Evolutionary conservation across 2,113 vertebrate species (phyloP), one percentile per base, ranked within the genome.

Genomic region (Tichodroma muraria): DNA sequence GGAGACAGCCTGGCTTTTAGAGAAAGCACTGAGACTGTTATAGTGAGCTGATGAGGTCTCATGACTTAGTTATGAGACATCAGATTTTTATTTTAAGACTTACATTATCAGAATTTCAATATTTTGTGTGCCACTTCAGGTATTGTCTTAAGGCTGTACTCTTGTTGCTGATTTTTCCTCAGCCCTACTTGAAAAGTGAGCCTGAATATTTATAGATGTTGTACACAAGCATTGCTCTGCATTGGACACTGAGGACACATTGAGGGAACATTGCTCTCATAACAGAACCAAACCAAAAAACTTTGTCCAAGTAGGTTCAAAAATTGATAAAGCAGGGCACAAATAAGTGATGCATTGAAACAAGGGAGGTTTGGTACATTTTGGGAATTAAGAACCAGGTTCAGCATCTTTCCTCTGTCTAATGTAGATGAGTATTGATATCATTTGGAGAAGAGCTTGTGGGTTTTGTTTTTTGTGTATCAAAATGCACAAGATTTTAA

Each of bases 11-110:
- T 68, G 64, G 85, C 76, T 95, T 86, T 84, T 69, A 94, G 7
- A 27, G 65, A 45, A 76, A 78, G 60, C 56, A 61, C 69, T 2
- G 3, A 93, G 90, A 80, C 49, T 25, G 27, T 47, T 95, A 85
- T 49, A 91, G 60, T 27, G 76, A 96, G 76, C 68, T 79, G 69
- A 57, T 86, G 85, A 72, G 40, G 65, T 86, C 91, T 93, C 82
- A 79, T 92, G 85, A 72, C 85, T 96, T 91, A 90, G 79, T 83
- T 89, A 91, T 91, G 89, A 95, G 93, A 75, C 72, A 90, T 63
- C 53, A 90, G 72, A 35, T 92, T 90, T 93, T 88, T 91, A 75
- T 92, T 95, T 94, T 86, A 88, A 88, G 86, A 42, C 56, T 88
- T 78, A 73, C 0, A 2, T 52, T 94, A 47, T 78, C 80, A 75